These are phyloP conservation scores for Leucophenga maculata DNA, from an alignment of 2,888 invertebrate species.

Conservation along the genomic window DNA sequence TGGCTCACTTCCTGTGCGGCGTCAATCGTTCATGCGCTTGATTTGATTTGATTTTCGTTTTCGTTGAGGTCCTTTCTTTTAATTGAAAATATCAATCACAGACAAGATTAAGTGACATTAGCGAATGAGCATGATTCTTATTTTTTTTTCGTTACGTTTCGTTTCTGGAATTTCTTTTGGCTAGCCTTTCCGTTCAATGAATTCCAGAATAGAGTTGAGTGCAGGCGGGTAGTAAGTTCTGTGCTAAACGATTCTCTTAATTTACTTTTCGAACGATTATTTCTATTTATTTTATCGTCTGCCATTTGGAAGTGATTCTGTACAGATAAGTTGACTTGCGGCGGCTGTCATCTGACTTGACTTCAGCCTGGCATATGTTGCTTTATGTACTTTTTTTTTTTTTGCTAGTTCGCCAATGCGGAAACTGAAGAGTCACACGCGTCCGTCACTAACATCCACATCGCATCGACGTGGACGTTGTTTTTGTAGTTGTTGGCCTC, in stretches of 20 bases:
- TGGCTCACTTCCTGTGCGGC: constrained; percentile 7
- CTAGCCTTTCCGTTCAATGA: background rate
- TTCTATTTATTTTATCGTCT: constrained; percentile 19
- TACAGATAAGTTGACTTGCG: background rate
- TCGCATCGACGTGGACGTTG: background rate
- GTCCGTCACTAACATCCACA: background rate
- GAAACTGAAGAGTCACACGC: constrained; percentile 26
- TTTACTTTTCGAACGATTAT: constrained; percentile 30
- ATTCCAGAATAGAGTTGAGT: background rate
- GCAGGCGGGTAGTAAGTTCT: constrained; percentile 2
- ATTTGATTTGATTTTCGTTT: constrained; percentile 29
- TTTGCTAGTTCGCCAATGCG: background rate
- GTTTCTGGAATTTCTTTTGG: constrained; percentile 1
- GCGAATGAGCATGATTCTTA: constrained; percentile 33
- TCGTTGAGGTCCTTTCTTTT: constrained; percentile 33
- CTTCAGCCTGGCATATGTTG: background rate
- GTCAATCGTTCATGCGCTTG: constrained; percentile 25
- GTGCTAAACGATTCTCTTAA: constrained; percentile 36
- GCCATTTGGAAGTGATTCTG: constrained; percentile 19
- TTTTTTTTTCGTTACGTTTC: background rate
- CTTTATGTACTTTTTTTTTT: constrained; percentile 8
- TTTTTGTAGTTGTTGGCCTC: constrained; percentile 27
- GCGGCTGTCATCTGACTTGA: too few species aligned
- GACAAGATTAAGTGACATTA: constrained; percentile 47
- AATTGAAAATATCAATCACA: constrained; percentile 51